phyloP scores from a whole-genome alignment of 2,797 vertebrate genomes.

The Lycodopsis pacificus region DNA sequence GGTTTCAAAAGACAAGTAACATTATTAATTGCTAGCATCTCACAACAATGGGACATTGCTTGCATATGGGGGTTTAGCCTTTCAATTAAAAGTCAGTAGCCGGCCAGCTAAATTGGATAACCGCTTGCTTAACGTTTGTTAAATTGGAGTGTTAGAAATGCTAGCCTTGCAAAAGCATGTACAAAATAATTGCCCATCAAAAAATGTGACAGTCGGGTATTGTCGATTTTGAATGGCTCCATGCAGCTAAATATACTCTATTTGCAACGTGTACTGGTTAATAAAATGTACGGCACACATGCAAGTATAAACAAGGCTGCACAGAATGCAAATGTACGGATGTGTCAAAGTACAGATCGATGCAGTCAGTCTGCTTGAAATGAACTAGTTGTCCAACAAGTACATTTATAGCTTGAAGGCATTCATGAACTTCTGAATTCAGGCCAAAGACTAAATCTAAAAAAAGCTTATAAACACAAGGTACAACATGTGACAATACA shows the following conservation, averaged over 20 bases:
- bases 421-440: neutral
- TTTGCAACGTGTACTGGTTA: neutral
- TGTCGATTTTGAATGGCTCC: neutral
- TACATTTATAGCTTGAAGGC: too few relatives aligned
- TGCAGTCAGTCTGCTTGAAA: too few relatives aligned
- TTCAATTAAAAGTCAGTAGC: neutral
- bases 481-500: neutral
- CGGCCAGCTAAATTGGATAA: neutral
- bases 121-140: neutral
- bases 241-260: neutral
- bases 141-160: neutral
- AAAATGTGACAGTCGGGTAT: neutral
- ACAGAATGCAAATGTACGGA: too few relatives aligned
- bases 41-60: neutral
- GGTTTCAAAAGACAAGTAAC: too few relatives aligned
- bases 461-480: neutral
- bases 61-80: neutral
- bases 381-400: too few relatives aligned
- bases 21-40: neutral
- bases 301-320: too few relatives aligned
- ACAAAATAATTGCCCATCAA: neutral
- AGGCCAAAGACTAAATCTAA: too few relatives aligned
- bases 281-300: too few relatives aligned
- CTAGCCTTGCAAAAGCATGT: neutral
- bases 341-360: too few relatives aligned